Conservation (phyloP, 2,797 vertebrate species). For the Oreonectes daqikongensis region DNA sequence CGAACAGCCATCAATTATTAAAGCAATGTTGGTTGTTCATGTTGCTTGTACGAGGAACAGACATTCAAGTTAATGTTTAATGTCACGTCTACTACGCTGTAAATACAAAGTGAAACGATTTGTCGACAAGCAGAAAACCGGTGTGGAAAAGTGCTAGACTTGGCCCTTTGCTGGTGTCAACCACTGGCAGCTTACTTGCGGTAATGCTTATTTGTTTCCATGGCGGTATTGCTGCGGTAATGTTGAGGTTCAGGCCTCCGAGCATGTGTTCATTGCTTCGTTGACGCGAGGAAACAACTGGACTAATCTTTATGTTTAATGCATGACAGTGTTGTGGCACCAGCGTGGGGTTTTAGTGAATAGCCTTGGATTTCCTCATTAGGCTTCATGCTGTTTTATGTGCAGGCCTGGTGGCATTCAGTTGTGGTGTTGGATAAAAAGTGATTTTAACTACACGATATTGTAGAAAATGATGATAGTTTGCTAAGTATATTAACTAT, state of each 20-base stretch:
- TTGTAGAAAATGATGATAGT: too few relatives aligned
- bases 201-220: conserved; percentile 39
- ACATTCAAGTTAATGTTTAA: too few relatives aligned
- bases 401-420: background rate
- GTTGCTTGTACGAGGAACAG: too few relatives aligned
- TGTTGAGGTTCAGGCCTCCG: conserved; percentile 21
- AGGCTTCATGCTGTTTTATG: background rate
- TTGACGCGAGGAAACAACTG: conserved; percentile 73
- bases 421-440: background rate
- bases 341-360: conserved; percentile 20
- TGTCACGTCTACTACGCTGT: background rate
- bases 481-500: too few relatives aligned
- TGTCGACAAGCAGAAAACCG: conserved; percentile 4
- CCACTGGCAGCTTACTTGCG: conserved; percentile 26
- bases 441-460: background rate
- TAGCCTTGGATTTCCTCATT: background rate
- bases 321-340: conserved; percentile 68
- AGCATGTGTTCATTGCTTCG: conserved; percentile 72
- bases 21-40: background rate
- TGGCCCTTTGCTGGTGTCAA: conserved; percentile 35
- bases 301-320: conserved; percentile 71
- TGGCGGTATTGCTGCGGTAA: conserved; percentile 37
- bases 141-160: conserved; percentile 43
- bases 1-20: background rate
- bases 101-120: conserved; percentile 9